Base-by-base conservation (phyloP, 53 echinoderm and acorn worm genomes). In the Holothuria leucospilota region DNA sequence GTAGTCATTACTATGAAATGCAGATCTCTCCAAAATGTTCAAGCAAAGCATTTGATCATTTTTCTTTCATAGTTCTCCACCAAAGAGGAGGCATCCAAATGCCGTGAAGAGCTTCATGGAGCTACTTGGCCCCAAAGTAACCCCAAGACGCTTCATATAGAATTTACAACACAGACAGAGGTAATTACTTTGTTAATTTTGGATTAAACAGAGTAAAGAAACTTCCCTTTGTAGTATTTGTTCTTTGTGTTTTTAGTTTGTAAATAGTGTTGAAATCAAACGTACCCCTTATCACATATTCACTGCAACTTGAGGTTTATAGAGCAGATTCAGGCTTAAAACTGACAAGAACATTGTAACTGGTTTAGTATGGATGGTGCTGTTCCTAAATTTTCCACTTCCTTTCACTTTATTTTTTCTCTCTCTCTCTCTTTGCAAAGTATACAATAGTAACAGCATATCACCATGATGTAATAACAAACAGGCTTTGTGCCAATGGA, bases 71-170 rank as follows among this genome's bases (percentile, higher is more conserved):
- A 83, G 84, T 83, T 46, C 65, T 12, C 39, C 4, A 21, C 68
- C 40, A 66, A 72, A 28, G 94, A 95, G 38, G 99, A 91, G 20
- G 99, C 99, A 24, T 71, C 53, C 3, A 90, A 92, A 63, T 93
- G 95, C 62, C 77, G 99, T 38, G 94, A 92, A 58, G 90, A 85
- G 27, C 70, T 99, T 11, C 99, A 99, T 69, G 99, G 99, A 59
- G 95, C 95, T n/a, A 95, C 92, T 20, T 99, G 99, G 99, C 99
- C 99, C 26, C 91, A 90, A 65, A 99, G 95, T 73, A 99, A 99
- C 82, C 99, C 99, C 39, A 99, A 99, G 84, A 95, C 87, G 21
- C 91, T 99, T 63, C 63, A 86, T n/a, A 89, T 99, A 12, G 99
- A 99, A 40, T 99, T 90, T 85, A 92, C 99, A 23, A 86, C 86